Evolutionary conservation across 2,797 vertebrate species (phyloP), one percentile per base, ranked within the genome.

Genomic region (Sebastes diaconus): DNA sequence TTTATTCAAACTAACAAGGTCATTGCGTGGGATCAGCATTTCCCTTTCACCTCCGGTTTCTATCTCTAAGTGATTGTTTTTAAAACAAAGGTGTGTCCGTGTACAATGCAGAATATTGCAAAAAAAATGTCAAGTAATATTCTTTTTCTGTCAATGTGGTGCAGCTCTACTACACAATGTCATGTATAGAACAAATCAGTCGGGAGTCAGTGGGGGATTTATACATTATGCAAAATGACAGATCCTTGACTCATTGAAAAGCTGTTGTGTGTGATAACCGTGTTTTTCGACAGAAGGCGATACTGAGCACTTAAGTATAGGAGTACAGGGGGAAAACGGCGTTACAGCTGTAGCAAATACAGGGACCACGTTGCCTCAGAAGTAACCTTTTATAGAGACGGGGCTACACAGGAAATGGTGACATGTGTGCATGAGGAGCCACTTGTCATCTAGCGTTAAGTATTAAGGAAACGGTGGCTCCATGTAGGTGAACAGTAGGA

Each of bases 331-430:
- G 22, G 29, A 10, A 75, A 59, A 65, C 16, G 6, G 36, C 34
- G 59, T 77, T 54, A 60, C 42, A 78, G 14, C 54, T 86, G 84
- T 88, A 92, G 85, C 81, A 82, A 63, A 70, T 9, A 55, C n/a
- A 57, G 79, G 86, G 80, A 80, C 71, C 80, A 36, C n/a, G 29
- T 73, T 79, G 67, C 71, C 61, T 73, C 18, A 20, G 46, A 36
- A 6, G 55, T 70, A 29, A 73, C 32, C 25, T 20, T 32, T 4
- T 39, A 1, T 3, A 5, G 55, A 25, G 66, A 16, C 8, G 2
- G 52, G 32, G 16, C 27, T 54, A 29, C 70, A 16, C 24, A 74
- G 24, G 14, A 66, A 42, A 14, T 20, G 67, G 46, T 29, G 36
- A 60, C 18, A 36, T 24, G 20, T 14, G 24, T 6, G 20, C 14